A percentile compares a stretch with the other conserved stretches of the same genome.
Evolutionary conservation across 2,888 invertebrate genomes (phyloP).

Genomic region (Cartodere bifasciata): DNA sequence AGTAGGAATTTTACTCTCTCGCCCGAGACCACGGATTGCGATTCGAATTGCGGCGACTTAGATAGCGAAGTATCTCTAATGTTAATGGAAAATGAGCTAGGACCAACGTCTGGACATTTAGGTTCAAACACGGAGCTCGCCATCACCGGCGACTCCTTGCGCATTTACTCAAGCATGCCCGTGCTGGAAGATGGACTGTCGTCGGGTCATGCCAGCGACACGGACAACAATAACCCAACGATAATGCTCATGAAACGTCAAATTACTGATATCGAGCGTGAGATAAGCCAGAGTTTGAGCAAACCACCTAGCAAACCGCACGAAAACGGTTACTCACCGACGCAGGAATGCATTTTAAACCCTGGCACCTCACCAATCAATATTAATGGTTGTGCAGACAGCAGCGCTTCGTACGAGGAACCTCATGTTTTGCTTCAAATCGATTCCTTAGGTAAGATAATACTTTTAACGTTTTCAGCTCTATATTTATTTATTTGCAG

Average conservation of each 20-base stretch:
- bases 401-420: slow-evolving; percentile 30
- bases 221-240: slow-evolving; percentile 78
- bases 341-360: slow-evolving; percentile 22
- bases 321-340: slow-evolving; percentile 30
- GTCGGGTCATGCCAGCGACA: slow-evolving; percentile 86
- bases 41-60: slow-evolving; percentile 74
- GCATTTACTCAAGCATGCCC: slow-evolving; percentile 71
- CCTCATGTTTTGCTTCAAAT: slow-evolving; percentile 27
- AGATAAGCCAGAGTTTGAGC: slow-evolving; percentile 49
- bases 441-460: slow-evolving; percentile 27
- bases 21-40: slow-evolving; percentile 87
- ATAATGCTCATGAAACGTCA: slow-evolving; percentile 52
- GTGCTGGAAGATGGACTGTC: slow-evolving; percentile 88
- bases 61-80: slow-evolving; percentile 74
- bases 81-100: slow-evolving; percentile 54
- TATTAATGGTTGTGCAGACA: slow-evolving; percentile 29
- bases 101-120: slow-evolving; percentile 31
- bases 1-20: slow-evolving; percentile 80
- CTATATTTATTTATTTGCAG: slow-evolving; percentile 17
- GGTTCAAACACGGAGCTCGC: slow-evolving; percentile 45
- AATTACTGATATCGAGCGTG: slow-evolving; percentile 59
- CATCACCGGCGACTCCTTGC: slow-evolving; percentile 49
- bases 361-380: slow-evolving; percentile 27
- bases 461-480: slow-evolving; percentile 4
- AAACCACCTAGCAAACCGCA: slow-evolving; percentile 19